Conservation (phyloP, 2,888 invertebrate genomes). For the Pasiphila rectangulata region DNA sequence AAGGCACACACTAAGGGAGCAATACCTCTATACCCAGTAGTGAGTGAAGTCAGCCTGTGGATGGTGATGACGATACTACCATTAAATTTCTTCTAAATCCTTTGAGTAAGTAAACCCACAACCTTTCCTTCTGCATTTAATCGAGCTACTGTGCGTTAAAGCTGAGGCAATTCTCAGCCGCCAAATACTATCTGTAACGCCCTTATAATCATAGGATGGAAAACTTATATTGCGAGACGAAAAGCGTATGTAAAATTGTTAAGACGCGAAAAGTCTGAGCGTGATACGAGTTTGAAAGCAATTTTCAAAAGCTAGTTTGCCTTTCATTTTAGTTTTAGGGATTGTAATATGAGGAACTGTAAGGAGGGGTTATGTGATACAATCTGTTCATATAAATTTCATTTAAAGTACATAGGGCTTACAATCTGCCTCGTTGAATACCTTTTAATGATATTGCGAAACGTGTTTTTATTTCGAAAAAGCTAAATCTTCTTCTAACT, state of each 20-base stretch:
- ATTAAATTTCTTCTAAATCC: too few relatives aligned
- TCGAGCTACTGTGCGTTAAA: slow-evolving; percentile 17
- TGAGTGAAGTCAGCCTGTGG: too few relatives aligned
- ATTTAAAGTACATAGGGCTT: neutral
- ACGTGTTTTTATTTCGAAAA: too few relatives aligned
- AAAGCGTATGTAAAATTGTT: slow-evolving; percentile 26
- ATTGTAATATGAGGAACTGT: too few relatives aligned
- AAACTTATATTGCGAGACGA: slow-evolving; percentile 37
- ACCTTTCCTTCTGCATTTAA: slow-evolving; percentile 6
- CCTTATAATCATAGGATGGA: slow-evolving; percentile 40
- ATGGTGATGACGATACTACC: too few relatives aligned
- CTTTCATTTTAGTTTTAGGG: slow-evolving; percentile 6
- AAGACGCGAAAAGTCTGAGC: slow-evolving; percentile 15
- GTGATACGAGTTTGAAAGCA: slow-evolving; percentile 17
- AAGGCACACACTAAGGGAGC: too few relatives aligned
- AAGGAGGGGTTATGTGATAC: too few relatives aligned
- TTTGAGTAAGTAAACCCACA: too few relatives aligned
- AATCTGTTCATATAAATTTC: neutral
- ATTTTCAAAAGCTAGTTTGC: slow-evolving; percentile 15
- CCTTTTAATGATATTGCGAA: too few relatives aligned
- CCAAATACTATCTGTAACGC: slow-evolving; percentile 57
- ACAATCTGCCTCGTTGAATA: too few relatives aligned
- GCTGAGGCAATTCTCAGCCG: slow-evolving; percentile 42
- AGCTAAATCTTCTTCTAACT: too few relatives aligned
- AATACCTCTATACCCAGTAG: too few relatives aligned